Conservation (phyloP, 2,113 vertebrate species). For the Mesocricetus auratus region DNA sequence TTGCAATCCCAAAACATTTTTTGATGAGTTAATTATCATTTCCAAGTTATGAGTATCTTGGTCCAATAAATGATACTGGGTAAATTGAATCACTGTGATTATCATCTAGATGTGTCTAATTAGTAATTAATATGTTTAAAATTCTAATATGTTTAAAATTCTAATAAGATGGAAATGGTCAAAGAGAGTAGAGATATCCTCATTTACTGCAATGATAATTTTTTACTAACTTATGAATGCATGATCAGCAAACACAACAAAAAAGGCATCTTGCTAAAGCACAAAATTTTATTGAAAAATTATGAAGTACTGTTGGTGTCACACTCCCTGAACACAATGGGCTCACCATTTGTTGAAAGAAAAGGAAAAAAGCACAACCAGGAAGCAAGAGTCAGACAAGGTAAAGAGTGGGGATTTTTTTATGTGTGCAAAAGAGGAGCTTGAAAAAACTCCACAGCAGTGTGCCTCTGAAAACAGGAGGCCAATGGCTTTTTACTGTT, state of each 20-base stretch:
- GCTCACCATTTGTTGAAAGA: not conserved
- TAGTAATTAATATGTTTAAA: conserved; percentile 74
- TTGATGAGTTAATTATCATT: conserved; percentile 77
- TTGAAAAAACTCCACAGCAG: not conserved
- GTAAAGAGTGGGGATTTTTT: not conserved
- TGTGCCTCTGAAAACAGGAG: not conserved
- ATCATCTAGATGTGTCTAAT: conserved; percentile 69
- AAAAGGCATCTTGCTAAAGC: not conserved
- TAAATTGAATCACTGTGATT: conserved; percentile 72
- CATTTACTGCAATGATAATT: not conserved
- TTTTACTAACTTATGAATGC: conserved; percentile 43
- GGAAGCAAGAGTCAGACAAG: not conserved
- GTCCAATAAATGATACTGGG: conserved; percentile 57
- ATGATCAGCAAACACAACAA: not conserved
- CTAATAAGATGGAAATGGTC: conserved; percentile 63
- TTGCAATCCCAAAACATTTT: conserved; percentile 24
- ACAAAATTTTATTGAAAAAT: conserved; percentile 1
- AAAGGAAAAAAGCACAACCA: not conserved
- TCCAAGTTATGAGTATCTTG: conserved; percentile 63
- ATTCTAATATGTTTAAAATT: conserved; percentile 70
- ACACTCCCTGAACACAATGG: too few species aligned
- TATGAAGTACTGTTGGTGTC: not conserved
- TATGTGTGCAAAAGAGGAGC: not conserved
- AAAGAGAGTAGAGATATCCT: conserved; percentile 23
- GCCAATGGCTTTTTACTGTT: not conserved